Evolutionary conservation across 1,140 invertebrate species (phyloP).

Genomic region (Episyrphus balteatus): DNA sequence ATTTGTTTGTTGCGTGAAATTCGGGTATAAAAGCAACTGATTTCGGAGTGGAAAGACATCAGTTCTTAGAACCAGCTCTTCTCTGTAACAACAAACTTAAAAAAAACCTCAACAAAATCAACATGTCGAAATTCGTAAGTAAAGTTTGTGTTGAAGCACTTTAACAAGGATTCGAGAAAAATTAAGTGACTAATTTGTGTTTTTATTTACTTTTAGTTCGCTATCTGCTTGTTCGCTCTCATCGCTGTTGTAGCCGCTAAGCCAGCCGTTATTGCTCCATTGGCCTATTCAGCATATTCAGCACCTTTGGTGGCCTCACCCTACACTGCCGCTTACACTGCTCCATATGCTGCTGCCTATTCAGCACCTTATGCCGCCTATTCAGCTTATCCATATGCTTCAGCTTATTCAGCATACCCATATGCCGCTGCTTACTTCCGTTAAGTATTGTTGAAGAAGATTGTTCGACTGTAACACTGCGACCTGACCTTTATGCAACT

Average conservation of each 20-base stretch:
- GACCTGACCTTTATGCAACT: background rate
- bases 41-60: slow-evolving; percentile 14
- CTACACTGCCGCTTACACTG: slow-evolving; percentile 21
- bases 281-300: slow-evolving; percentile 39
- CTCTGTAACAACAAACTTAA: slow-evolving; percentile 4
- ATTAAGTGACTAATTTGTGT: background rate
- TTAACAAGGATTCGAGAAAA: background rate
- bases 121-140: slow-evolving; percentile 36
- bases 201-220: slow-evolving; percentile 12
- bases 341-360: slow-evolving; percentile 21
- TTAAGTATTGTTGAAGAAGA: slow-evolving; percentile 11
- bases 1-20: background rate
- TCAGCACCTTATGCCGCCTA: slow-evolving; percentile 14
- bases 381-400: slow-evolving; percentile 15
- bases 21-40: slow-evolving; percentile 16
- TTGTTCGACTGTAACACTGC: slow-evolving; percentile 12
- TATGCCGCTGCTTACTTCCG: slow-evolving; percentile 26
- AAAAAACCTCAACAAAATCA: slow-evolving; percentile 10
- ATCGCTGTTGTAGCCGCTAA: slow-evolving; percentile 32
- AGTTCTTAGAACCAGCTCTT: slow-evolving; percentile 24
- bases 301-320: slow-evolving; percentile 21
- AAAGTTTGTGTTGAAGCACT: background rate
- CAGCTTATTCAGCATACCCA: slow-evolving; percentile 28
- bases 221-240: slow-evolving; percentile 31
- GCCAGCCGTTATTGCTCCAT: slow-evolving; percentile 19